These are phyloP conservation scores for Spizella passerina DNA, from an alignment of 2,797 vertebrate genomes.

Conservation along the genomic window DNA sequence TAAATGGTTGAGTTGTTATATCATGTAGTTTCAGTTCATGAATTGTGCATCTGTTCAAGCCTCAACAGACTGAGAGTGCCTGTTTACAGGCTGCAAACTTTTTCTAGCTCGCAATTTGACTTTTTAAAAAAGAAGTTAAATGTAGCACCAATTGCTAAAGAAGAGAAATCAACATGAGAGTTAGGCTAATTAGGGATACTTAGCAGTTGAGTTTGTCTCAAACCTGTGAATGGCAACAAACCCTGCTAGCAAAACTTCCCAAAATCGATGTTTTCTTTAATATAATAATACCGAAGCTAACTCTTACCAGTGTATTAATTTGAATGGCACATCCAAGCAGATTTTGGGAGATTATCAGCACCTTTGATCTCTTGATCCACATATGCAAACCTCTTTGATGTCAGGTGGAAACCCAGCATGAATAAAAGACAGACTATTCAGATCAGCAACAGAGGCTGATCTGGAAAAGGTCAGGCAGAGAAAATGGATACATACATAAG, in stretches of 20 bases:
- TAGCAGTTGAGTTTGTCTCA: neutral
- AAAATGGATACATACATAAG: neutral
- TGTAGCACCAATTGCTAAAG: neutral
- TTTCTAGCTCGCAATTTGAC: neutral
- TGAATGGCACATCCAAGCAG: neutral
- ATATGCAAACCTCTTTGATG: neutral
- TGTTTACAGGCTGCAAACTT: slow-evolving; percentile 31
- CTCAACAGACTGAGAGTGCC: neutral
- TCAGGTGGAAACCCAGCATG: neutral
- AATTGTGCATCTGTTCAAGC: slow-evolving; percentile 72
- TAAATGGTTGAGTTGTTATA: slow-evolving; percentile 74
- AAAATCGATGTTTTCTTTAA: neutral
- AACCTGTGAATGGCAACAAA: neutral
- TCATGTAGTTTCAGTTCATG: slow-evolving; percentile 68
- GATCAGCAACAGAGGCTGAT: neutral
- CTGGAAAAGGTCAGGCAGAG: slow-evolving; percentile 25
- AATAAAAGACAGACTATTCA: neutral
- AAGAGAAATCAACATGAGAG: neutral
- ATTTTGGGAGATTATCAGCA: neutral
- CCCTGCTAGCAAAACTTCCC: neutral
- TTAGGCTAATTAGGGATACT: neutral
- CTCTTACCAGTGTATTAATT: neutral
- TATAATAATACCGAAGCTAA: fast-evolving
- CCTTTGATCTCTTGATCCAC: neutral
- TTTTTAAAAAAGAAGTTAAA: neutral